Evolutionary conservation across 53 echinoderm and acorn worm species (phyloP).

Genomic region (Paelopatides confundens): DNA sequence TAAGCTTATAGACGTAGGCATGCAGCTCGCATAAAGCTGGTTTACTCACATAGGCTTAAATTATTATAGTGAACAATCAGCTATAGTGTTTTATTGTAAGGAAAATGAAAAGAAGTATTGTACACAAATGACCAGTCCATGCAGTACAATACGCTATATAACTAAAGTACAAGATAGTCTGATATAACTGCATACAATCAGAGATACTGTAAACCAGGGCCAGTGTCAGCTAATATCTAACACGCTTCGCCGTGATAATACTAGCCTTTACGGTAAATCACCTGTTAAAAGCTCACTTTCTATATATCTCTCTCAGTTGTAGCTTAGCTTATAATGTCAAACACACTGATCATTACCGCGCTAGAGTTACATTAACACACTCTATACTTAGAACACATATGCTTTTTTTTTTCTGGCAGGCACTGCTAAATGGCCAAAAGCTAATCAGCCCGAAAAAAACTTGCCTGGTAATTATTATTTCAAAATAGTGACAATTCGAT

Average conservation of each 20-base stretch:
- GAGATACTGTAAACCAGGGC: too few species aligned
- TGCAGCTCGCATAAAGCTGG: too few species aligned
- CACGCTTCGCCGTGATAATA: background rate
- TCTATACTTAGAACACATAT: constrained; percentile 22
- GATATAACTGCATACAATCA: too few species aligned
- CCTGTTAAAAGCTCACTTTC: background rate
- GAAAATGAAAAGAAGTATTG: too few species aligned
- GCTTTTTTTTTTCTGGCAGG: constrained; percentile 14
- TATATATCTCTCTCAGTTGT: background rate
- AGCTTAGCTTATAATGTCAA: constrained; percentile 9
- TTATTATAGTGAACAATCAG: too few species aligned
- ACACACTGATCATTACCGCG: constrained; percentile 25
- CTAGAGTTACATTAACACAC: background rate
- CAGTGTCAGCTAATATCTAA: background rate
- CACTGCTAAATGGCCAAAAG: constrained; percentile 30
- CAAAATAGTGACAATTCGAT: constrained; percentile 43
- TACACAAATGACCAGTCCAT: too few species aligned
- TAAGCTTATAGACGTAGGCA: too few species aligned
- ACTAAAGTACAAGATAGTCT: too few species aligned
- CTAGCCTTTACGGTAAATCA: background rate
- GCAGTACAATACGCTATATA: too few species aligned
- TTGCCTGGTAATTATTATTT: constrained; percentile 39
- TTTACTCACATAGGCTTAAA: too few species aligned
- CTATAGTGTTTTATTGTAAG: too few species aligned
- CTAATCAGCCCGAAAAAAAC: constrained; percentile 33